Percentiles rank a stretch among this genome's conserved stretches.
Evolutionary conservation across 2,888 invertebrate species (phyloP).

Genomic region (Polymixis lichenea): DNA sequence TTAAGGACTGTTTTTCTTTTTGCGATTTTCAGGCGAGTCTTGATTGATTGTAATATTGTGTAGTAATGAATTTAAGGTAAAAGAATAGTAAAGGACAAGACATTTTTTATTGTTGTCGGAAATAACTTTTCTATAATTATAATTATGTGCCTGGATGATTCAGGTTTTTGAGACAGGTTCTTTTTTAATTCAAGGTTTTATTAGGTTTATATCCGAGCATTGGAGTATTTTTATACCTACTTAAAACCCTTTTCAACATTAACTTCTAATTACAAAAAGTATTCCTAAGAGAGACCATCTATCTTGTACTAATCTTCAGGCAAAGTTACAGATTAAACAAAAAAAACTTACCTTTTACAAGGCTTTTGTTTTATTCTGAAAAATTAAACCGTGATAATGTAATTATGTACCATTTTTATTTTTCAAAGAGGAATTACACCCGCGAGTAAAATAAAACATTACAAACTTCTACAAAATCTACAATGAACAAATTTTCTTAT

Average conservation of each 20-base stretch:
- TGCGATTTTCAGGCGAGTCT: neutral
- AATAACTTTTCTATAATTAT: neutral
- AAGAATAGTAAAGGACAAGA: neutral
- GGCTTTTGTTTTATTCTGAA: neutral
- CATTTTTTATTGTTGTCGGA: neutral
- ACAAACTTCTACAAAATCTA: conserved; percentile 18
- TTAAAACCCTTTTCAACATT: conserved; percentile 13
- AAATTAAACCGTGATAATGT: neutral
- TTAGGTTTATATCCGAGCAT: neutral
- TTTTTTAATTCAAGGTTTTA: neutral
- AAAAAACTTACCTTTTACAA: neutral
- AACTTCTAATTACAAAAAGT: conserved; percentile 4
- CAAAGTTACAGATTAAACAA: conserved; percentile 2
- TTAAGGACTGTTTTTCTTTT: neutral
- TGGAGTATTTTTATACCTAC: neutral
- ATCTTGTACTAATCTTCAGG: conserved; percentile 3
- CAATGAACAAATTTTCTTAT: conserved; percentile 14
- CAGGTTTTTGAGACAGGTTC: neutral
- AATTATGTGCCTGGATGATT: neutral
- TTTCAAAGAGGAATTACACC: neutral
- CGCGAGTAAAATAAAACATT: conserved; percentile 20
- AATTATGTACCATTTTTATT: neutral
- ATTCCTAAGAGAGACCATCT: conserved; percentile 1
- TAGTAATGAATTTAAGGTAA: neutral
- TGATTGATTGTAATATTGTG: neutral